Evolutionary conservation across 2,888 invertebrate species (phyloP).

Genomic region (Ophion costatus): DNA sequence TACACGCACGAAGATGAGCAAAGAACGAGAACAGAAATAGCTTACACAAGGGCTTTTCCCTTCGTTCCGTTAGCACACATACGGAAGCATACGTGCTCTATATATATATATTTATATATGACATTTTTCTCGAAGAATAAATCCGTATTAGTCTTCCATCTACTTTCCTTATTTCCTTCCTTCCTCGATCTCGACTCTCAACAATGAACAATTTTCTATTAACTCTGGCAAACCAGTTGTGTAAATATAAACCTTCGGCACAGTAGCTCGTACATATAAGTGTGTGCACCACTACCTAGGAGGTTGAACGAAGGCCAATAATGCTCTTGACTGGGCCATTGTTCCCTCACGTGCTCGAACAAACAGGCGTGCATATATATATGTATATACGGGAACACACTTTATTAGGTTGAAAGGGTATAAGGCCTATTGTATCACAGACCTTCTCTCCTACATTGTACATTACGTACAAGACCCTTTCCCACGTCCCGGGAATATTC

Average conservation of each 20-base stretch:
- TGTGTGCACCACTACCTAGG: slow-evolving; percentile 33
- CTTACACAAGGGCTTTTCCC: slow-evolving; percentile 59
- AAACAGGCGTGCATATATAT: slow-evolving; percentile 36
- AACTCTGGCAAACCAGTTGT: slow-evolving; percentile 62
- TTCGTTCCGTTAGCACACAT: slow-evolving; percentile 43
- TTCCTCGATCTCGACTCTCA: slow-evolving; percentile 47
- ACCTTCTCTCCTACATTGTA: slow-evolving; percentile 36
- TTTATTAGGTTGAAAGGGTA: slow-evolving; percentile 54
- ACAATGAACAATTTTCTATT: slow-evolving; percentile 66
- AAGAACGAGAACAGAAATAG: slow-evolving; percentile 50
- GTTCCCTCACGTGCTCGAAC: slow-evolving; percentile 62
- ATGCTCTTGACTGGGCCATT: slow-evolving; percentile 66
- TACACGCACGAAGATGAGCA: background rate
- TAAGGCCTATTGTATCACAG: slow-evolving; percentile 38
- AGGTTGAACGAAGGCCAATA: slow-evolving; percentile 62
- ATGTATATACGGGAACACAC: slow-evolving; percentile 21
- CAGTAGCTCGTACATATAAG: slow-evolving; percentile 4
- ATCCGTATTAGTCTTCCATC: slow-evolving; percentile 58
- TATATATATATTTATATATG: background rate
- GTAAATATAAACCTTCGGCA: slow-evolving; percentile 58
- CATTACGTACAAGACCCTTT: slow-evolving; percentile 48
- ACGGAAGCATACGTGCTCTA: slow-evolving; percentile 22
- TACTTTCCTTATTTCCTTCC: slow-evolving; percentile 51
- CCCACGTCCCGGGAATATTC: slow-evolving; percentile 59
- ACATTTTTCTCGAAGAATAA: slow-evolving; percentile 52